These are phyloP conservation scores for Stratiolaelaps scimitus DNA, from an alignment of 1,140 invertebrate species.

Conservation along the genomic window DNA sequence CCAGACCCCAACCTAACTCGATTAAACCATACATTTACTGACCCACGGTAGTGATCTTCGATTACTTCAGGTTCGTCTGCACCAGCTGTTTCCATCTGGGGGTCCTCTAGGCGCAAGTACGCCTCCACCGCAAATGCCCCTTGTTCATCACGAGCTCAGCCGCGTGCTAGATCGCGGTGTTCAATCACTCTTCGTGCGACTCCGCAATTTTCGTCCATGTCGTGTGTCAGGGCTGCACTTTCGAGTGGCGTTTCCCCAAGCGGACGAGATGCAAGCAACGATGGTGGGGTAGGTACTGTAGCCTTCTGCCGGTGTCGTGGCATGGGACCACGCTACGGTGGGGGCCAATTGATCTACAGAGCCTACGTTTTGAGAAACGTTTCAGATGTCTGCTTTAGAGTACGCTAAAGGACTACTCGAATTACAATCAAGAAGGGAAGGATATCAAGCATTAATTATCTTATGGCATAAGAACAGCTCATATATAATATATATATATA, in stretches of 20 bases:
- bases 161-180: conserved; percentile 36
- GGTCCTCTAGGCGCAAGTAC: neutral
- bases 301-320: no score
- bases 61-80: conserved; percentile 16
- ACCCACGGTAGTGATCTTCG: no score
- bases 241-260: conserved; percentile 63
- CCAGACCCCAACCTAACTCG: no score
- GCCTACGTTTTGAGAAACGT: no score
- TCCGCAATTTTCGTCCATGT: conserved; percentile 67
- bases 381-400: no score
- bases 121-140: conserved; percentile 1
- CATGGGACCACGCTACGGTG: no score
- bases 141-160: neutral
- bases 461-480: no score
- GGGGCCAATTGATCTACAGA: no score
- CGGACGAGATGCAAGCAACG: conserved; percentile 76
- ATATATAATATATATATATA: no score
- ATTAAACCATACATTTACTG: no score
- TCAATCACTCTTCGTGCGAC: conserved; percentile 69
- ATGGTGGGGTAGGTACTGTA: conserved; percentile 49
- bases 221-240: conserved; percentile 63
- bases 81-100: neutral
- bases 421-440: no score
- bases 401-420: neutral
- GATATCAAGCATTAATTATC: no score